These are phyloP conservation scores for Stenotaenia linearis DNA, from an alignment of 2,888 invertebrate genomes.

Conservation along the genomic window DNA sequence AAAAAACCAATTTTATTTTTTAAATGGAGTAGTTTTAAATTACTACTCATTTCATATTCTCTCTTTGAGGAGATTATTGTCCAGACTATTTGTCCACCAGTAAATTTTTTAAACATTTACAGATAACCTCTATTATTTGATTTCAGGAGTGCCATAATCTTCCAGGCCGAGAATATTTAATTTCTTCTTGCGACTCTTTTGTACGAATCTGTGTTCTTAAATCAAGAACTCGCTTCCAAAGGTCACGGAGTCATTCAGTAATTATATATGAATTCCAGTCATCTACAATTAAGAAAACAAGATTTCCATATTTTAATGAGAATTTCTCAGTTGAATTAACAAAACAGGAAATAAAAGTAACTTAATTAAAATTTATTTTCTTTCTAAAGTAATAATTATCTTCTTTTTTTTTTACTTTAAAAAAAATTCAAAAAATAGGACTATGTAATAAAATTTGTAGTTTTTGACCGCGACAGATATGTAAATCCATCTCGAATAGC, in stretches of 20 bases:
- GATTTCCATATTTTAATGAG: background rate
- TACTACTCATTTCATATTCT: no score
- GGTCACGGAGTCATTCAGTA: background rate
- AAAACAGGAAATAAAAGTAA: constrained; percentile 27
- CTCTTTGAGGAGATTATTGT: no score
- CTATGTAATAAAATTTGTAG: background rate
- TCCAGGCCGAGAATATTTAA: background rate
- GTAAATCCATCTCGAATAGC: constrained; percentile 10
- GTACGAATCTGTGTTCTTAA: background rate
- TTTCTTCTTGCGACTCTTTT: constrained; percentile 26
- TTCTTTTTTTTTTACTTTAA: background rate
- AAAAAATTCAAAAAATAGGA: no score
- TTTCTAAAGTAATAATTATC: background rate
- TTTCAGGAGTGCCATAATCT: constrained; percentile 8
- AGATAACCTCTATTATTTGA: background rate
- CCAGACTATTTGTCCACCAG: no score
- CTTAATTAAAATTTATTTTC: background rate
- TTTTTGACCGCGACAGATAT: constrained; percentile 24
- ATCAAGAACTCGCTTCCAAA: background rate
- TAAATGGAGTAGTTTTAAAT: background rate
- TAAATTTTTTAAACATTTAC: no score
- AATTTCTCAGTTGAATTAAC: constrained; percentile 17
- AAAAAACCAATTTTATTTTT: background rate
- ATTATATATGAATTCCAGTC: constrained; percentile 24
- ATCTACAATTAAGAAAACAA: background rate